Base-by-base conservation (phyloP, 2,888 invertebrate genomes). In the Thecophora atra region DNA sequence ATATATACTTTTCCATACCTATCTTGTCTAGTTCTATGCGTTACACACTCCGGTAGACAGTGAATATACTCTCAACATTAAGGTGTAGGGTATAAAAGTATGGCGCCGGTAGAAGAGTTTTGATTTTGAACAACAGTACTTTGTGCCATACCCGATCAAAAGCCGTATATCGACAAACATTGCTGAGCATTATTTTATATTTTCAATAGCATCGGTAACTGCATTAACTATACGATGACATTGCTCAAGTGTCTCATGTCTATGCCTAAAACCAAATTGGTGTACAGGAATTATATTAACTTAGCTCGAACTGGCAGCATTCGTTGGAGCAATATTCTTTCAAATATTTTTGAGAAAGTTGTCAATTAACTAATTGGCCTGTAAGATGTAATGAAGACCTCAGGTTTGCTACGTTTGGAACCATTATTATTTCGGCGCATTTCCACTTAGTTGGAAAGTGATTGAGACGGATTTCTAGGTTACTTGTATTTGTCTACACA, bases 381-480 rank as follows among this genome's bases (percentile, higher is more conserved):
- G 21, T 54, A 68, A 4, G 56, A 68, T 17, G 44, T 26, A 26
- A 68, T 21, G 15, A 37, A 17, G 19, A 52, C 24, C n/a, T 68
- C 68, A 5, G 56, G 56, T 52, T 58, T 68, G 15, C 19, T 30
- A 15, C 37, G 58, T 56, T 56, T 68, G 67, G 37, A 37, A 67
- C 24, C 67, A 68, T 54, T n/a, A 68, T 37, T 17, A 68, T 68
- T 42, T 68, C 56, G 4, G 68, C 56, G 8, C 68, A 68, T 56
- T 54, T 52, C 65, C 44, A 37, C n/a, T 65, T 13, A 8, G 65
- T 44, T 44, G 65, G 42, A 24, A 44, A 44, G 24, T 44, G n/a
- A 7, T 44, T 21, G 7, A 44, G 24, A 4, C 56, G 19, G 11
- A 56, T 19, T 21, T n/a, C n/a, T n/a, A n/a, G n/a, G n/a, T n/a